Evolutionary conservation across 2,113 vertebrate species (phyloP).

Genomic region (Antechinus stuartii): DNA sequence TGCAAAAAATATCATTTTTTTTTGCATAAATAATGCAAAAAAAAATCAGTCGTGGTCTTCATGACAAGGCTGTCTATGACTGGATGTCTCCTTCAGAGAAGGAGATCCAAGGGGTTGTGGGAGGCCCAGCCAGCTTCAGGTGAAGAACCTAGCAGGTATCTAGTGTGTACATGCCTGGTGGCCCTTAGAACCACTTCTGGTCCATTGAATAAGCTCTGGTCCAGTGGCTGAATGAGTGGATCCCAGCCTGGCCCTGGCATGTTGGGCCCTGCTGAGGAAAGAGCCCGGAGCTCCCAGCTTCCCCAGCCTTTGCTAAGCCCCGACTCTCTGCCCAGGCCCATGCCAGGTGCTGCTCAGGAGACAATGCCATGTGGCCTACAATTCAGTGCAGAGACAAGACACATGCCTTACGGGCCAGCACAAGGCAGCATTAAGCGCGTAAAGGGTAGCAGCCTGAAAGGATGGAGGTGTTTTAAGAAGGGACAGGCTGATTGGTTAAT

Average conservation of each 20-base stretch:
- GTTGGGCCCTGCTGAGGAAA: neutral
- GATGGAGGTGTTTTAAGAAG: too few relatives aligned
- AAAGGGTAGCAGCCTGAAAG: too few relatives aligned
- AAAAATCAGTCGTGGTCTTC: neutral
- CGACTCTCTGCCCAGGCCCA: neutral
- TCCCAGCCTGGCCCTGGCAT: neutral
- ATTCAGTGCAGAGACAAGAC: neutral
- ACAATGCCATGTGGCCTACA: neutral
- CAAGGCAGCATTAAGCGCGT: too few relatives aligned
- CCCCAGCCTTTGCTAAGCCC: neutral
- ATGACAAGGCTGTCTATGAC: neutral
- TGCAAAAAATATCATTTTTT: neutral
- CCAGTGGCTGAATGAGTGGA: neutral
- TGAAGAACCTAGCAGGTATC: neutral
- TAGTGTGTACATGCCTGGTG: neutral
- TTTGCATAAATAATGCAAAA: too few relatives aligned
- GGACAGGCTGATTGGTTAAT: too few relatives aligned
- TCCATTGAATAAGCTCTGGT: neutral
- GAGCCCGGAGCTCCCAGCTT: neutral
- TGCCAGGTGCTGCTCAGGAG: neutral
- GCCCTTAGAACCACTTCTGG: neutral
- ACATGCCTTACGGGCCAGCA: neutral
- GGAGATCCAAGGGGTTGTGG: neutral
- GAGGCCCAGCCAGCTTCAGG: neutral
- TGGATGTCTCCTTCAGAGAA: neutral